Base-by-base conservation (phyloP, 2,888 invertebrate genomes). In the Unio pictorum region DNA sequence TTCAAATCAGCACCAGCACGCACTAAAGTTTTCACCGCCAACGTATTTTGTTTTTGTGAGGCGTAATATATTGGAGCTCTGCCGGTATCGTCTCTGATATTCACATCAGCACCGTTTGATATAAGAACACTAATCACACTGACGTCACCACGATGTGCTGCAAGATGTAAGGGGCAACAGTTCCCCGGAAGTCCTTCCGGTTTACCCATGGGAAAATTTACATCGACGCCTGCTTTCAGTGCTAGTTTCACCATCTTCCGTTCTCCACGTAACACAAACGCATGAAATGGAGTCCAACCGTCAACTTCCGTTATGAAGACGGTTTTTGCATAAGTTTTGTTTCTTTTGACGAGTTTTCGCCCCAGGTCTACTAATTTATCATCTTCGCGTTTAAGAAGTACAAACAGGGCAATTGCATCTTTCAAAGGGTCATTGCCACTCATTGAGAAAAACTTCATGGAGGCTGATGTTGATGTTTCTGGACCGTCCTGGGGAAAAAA, bases 211-310 rank as follows among this genome's bases (percentile, higher is more conserved):
- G 78, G 78, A 61, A 82, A 64, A 71, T 86, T 81, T 6, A 83
- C 82, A 64, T 82, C 78, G 0, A 84, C 83, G 0, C 84, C 83
- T 0, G 84, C 73, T 60, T 76, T 80, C 17, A 85, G 67, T 34
- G 82, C 81, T 28, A 81, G 65, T 75, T 86, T 86, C 34, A 86
- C 73, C 68, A 85, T 78, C 69, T 82, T 83, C 8, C 82, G 70
- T 11, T 82, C 82, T n/a, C 86, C 85, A 18, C 82, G 78, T 8
- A 86, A 72, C 17, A 83, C 84, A 66, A 82, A 84, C 17, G 86
- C 86, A 69, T 86, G 86, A 64, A 86, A 81, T 17, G 84, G 83
- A n/a, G 86, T 84, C 86, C 86, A 86, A 15, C 84, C 84, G 58
- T 86, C 85, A 0, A 85, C 79, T 18, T 76, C 70, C 5, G 81